Evolutionary conservation across 2,113 vertebrate genomes (phyloP), one percentile per base, ranked within the genome.

Genomic region (Chelonoidis abingdonii): DNA sequence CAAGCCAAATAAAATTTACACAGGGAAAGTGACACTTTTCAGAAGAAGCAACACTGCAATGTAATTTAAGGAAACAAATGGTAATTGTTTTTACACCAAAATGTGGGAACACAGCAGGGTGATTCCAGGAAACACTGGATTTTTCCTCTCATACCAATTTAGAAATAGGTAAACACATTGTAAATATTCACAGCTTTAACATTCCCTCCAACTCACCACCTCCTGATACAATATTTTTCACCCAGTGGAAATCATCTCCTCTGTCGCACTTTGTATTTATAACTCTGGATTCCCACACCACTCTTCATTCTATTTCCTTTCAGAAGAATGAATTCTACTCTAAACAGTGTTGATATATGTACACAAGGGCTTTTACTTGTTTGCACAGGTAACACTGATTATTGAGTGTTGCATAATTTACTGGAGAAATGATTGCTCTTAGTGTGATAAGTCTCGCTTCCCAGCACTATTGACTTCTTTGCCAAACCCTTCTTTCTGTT

Each of bases 321-420:
- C 19, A 94, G 27, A 75, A 13, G 72, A 82, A 85, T 82, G 19
- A 80, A 84, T 93, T 75, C 78, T 88, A 62, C 5, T 89, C 25
- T 72, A 83, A 86, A 75, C 96, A 62, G 78, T n/a, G 89, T 69
- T 94, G 94, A 92, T 95, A 80, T 89, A 94, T 94, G 62, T 81
- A 80, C 89, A 86, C 72, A 84, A 10, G 31, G 80, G 93, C 92
- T 83, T 97, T 84, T 95, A 96, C 87, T 91, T 97, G 31, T 96
- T 95, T 94, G 93, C 89, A 94, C 21, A 90, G 47, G 38, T 92
- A 90, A 93, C 93, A 79, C 84, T 96, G 72, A 94, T 96, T 97
- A 96, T 90, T 94, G 95, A 94, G 89, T 95, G 62, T 79, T 94
- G 22, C 87, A 88, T 96, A 95, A 97, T 94, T 96, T 94, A 95